Base-by-base conservation (phyloP, 2,113 vertebrate genomes). In the Melierax canorus region DNA sequence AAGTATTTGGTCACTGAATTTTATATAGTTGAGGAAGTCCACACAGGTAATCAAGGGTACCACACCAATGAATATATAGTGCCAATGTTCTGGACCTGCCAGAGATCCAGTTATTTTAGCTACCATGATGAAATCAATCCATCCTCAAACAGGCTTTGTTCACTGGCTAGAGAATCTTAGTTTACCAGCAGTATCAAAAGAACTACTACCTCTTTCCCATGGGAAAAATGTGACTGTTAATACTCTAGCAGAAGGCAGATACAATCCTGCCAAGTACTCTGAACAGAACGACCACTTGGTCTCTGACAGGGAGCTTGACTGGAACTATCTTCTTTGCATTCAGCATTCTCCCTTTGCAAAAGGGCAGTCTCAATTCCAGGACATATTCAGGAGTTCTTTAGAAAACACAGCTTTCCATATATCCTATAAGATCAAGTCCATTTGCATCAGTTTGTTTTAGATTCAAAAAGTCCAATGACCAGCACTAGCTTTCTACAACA, bases 1-100 rank as follows among this genome's bases (percentile, higher is more conserved):
- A 94, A 92, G 32, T 63, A 50, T 82, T 79, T 91, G 95, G 89
- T 96, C 94, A 85, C 64, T 45, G 60, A 38, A 62, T 89, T 83
- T 50, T 43, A 75, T 3, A 17, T 15, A 75, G 36, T 32, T 64
- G 75, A 86, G 39, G 26, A 83, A 77, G 27, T 51, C 86, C 62
- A 63, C 39, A 17, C 24, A 24, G 43, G 63, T n/a, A 27, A 43
- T 18, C 48, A 32, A 3, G 38, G 64, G 39, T 16, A 29, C 48
- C 18, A 14, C 55, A 91, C 20, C 30, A 87, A 39, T 11, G 32
- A 43, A 19, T 20, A n/a, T 3, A 6, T 0, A 67, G 68, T 76
- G 82, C 39, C 77, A 63, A n/a, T 60, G 53, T 68, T 84, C 79
- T 87, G 94, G 93, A 78, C 87, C 94, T 50, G 89, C 94, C 94